These are phyloP conservation scores for Dufourea novaeangliae DNA, from an alignment of 1,140 invertebrate genomes.

Conservation along the genomic window DNA sequence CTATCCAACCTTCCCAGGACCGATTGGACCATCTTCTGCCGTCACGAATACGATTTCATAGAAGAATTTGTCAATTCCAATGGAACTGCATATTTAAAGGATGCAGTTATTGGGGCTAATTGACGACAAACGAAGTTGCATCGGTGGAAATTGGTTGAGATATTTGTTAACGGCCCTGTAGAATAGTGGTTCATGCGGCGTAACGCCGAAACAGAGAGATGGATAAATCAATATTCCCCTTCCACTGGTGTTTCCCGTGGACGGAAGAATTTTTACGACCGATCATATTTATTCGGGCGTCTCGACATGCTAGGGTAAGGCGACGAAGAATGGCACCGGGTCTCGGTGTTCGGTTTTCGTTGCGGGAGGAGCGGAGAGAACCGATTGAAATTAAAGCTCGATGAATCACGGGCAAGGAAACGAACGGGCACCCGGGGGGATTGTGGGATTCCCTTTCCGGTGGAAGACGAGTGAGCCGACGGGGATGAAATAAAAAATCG, in stretches of 20 bases:
- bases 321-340: conserved; percentile 12
- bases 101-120: too few relatives aligned
- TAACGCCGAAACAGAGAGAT: neutral
- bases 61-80: too few relatives aligned
- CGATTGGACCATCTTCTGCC: too few relatives aligned
- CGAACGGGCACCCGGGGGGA: neutral
- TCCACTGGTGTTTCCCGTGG: conserved; percentile 10
- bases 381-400: conserved; percentile 61
- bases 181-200: neutral
- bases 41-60: too few relatives aligned
- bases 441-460: neutral
- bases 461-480: neutral
- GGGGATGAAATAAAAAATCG: conserved; percentile 47
- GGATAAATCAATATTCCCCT: conserved; percentile 31
- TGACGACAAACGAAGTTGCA: too few relatives aligned
- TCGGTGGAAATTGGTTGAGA: neutral
- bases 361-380: too few relatives aligned
- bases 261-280: conserved; percentile 14
- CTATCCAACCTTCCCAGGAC: too few relatives aligned
- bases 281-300: conserved; percentile 12
- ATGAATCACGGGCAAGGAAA: conserved; percentile 47
- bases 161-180: neutral
- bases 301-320: neutral
- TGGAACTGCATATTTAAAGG: too few relatives aligned
- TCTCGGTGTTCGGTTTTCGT: too few relatives aligned